Conservation (phyloP, 2,888 invertebrate species). For the Microctonus aethiopoides region DNA sequence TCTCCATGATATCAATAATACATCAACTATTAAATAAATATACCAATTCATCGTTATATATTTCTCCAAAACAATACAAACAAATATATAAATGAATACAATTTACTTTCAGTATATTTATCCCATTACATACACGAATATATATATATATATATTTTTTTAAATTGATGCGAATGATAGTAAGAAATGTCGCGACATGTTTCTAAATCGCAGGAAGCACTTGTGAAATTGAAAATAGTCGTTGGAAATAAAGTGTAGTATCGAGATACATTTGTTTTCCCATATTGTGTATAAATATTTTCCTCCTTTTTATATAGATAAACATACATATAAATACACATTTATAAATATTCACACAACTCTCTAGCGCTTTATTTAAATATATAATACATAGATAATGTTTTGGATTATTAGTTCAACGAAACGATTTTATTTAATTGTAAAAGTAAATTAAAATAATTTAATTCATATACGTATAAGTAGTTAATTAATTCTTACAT, state of each 20-base stretch:
- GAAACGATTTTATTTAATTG: constrained; percentile 22
- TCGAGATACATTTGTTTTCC: not conserved
- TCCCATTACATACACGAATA: not conserved
- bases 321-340: not conserved
- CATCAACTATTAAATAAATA: not conserved
- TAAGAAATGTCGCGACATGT: constrained; percentile 4
- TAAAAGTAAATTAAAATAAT: constrained; percentile 32
- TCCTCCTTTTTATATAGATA: not conserved
- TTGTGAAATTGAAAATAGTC: constrained; percentile 23
- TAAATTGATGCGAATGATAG: not conserved
- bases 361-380: too few species aligned
- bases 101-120: not conserved
- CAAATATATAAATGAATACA: too few species aligned
- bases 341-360: not conserved
- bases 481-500: constrained; percentile 38
- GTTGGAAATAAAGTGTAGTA: not conserved
- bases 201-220: constrained; percentile 16
- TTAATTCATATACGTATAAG: too few species aligned
- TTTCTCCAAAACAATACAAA: too few species aligned
- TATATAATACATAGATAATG: too few species aligned
- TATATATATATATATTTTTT: not conserved
- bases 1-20: not conserved
- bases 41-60: too few species aligned
- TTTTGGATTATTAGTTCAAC: constrained; percentile 30
- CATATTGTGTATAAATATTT: too few species aligned